These are phyloP conservation scores for Caenorhabditis tropicalis DNA, from an alignment of 1,140 invertebrate species.

Conservation along the genomic window DNA sequence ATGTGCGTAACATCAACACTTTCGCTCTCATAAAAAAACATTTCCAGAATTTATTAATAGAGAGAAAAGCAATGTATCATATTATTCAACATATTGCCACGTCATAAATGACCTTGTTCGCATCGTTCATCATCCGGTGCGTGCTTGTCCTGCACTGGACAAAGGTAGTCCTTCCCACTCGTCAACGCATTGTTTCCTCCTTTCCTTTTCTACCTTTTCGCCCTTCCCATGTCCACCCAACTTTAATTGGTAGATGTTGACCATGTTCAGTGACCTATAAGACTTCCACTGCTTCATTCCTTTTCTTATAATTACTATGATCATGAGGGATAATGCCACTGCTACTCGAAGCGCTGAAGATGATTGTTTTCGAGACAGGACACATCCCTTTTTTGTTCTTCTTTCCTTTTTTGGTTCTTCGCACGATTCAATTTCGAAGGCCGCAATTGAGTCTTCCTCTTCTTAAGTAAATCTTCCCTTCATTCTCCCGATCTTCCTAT, in stretches of 20 bases:
- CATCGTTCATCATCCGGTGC: background rate
- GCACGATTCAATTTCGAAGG: slow-evolving; percentile 43
- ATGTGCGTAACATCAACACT: too few relatives aligned
- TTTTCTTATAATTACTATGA: background rate
- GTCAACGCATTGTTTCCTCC: background rate
- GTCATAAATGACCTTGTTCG: slow-evolving; percentile 8
- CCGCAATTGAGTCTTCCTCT: slow-evolving; percentile 40
- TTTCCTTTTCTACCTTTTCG: background rate
- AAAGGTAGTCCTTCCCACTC: background rate
- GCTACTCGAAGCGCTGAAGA: too few relatives aligned
- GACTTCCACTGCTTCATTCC: background rate
- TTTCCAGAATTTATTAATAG: background rate
- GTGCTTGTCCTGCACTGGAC: background rate
- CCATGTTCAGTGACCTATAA: slow-evolving; percentile 15
- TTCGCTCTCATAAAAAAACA: too few relatives aligned
- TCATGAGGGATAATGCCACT: background rate
- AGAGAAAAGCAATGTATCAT: background rate
- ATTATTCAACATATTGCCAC: background rate
- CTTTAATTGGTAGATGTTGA: slow-evolving; percentile 40
- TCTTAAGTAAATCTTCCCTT: slow-evolving; percentile 35
- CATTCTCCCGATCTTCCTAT: too few relatives aligned
- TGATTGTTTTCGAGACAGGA: background rate
- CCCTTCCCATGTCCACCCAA: slow-evolving; percentile 4
- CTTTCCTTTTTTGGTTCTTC: background rate
- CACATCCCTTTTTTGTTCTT: background rate